Evolutionary conservation across 2,797 vertebrate species (phyloP), one percentile per base, ranked within the genome.

Genomic region (Acrocephalus scirpaceus): DNA sequence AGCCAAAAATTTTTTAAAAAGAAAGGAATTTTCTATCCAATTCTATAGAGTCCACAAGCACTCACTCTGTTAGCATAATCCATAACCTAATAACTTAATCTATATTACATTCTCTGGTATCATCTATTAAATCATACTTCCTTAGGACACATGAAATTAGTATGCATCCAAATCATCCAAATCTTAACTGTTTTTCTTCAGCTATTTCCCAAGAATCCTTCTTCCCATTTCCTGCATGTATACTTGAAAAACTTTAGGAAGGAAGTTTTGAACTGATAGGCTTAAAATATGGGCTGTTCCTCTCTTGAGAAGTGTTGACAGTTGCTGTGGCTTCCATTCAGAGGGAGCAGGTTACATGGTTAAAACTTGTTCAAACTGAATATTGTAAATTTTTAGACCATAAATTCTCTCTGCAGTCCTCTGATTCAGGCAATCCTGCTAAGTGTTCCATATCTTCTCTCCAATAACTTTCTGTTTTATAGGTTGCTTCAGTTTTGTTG

Each of bases 31-130:
- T 95, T 79, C 26, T 82, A 14, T 65, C 26, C 42, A 50, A 21
- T 88, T 83, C 29, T 82, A 5, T 23, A 44, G 7, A 25, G 20
- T 79, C 65, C 26, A 88, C 34, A 67, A 87, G 50, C 44, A 61
- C 30, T 85, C 22, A 16, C 13, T 61, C 32, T 75, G 32, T 65
- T 90, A 89, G 13, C 78, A 86, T 61, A 95, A 95, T 86, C 86
- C 45, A 87, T 88, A 91, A 60, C 16, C 7, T 84, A 66, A 94
- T 95, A 88, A 62, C 80, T 84, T 92, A 90, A 95, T 91, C 92
- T 74, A 56, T 89, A 91, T 81, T 90, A 38, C 5, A 23, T 93
- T 83, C 16, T 76, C 26, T 48, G 48, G 56, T 79, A 71, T 71
- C 23, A 76, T 90, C 60, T 92, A 47, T 93, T 94, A 96, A 75